Percentiles rank a stretch among this genome's conserved stretches.
Conservation (phyloP, 2,888 invertebrate genomes). For the Seladonia tumulorum region DNA sequence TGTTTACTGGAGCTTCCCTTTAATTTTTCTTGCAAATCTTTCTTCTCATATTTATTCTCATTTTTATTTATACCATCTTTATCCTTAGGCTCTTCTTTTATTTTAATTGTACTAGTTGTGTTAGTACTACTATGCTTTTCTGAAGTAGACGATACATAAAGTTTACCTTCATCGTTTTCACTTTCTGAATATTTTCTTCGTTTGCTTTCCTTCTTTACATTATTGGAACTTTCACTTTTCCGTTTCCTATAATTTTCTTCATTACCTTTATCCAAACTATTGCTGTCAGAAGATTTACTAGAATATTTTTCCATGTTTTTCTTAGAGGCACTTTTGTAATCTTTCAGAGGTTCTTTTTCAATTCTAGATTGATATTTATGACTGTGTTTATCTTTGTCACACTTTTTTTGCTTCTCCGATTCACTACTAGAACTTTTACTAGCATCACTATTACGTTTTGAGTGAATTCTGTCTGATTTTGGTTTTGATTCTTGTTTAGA, state of each 20-base stretch:
- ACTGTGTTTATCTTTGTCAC: slow-evolving; percentile 63
- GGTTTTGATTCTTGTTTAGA: slow-evolving; percentile 59
- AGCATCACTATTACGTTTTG: slow-evolving; percentile 53
- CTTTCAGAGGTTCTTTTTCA: slow-evolving; percentile 65
- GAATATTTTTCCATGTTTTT: slow-evolving; percentile 64
- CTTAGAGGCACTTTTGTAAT: slow-evolving; percentile 6
- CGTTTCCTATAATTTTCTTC: slow-evolving; percentile 70
- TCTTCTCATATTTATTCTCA: slow-evolving; percentile 67
- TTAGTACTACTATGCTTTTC: slow-evolving; percentile 51
- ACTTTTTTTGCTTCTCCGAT: slow-evolving; percentile 66
- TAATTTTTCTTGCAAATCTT: slow-evolving; percentile 59
- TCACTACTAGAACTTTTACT: slow-evolving; percentile 57
- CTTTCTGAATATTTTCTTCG: slow-evolving; percentile 66
- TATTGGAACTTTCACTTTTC: slow-evolving; percentile 64
- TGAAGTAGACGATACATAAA: slow-evolving; percentile 29
- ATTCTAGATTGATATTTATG: slow-evolving; percentile 64
- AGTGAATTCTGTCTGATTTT: slow-evolving; percentile 53
- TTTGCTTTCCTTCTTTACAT: slow-evolving; percentile 64
- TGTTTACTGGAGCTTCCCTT: slow-evolving; percentile 65
- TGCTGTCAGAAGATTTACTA: slow-evolving; percentile 60
- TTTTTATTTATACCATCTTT: slow-evolving; percentile 39
- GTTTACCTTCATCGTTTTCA: slow-evolving; percentile 64
- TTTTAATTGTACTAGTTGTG: slow-evolving; percentile 39
- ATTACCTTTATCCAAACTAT: slow-evolving; percentile 44
- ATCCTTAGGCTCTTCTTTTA: slow-evolving; percentile 60